Base-by-base conservation (phyloP, 1,140 invertebrate species). In the Diuraphis noxia region DNA sequence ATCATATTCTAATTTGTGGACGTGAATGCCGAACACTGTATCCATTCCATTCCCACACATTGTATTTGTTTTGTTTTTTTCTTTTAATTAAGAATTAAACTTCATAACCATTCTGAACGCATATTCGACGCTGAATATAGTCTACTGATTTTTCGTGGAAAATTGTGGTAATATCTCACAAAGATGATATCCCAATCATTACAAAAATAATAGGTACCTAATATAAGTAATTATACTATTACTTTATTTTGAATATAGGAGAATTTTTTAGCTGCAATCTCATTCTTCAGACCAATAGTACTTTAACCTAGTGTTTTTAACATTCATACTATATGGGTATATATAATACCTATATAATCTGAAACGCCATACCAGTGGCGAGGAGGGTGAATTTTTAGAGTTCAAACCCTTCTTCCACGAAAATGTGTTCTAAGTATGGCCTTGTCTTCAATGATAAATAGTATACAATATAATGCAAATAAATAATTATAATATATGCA, bases 1-100 rank as follows among this genome's bases (percentile, higher is more conserved):
- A 86, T 86, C 43, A 49, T 49, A 86, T 86, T 86, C 43, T 86
- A 86, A 86, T 86, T 86, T 86, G 84, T 36, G 84, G 84, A 86
- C 43, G 84, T 49, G 84, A 86, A 86, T 46, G 30, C 6, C 30
- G 8, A 43, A 21, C 82, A n/a, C 36, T 86, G 10, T 72, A 72
- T 72, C 10, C 41, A 21, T 46, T 43, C 46, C 30, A 41, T 13
- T 84, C 13, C 13, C 1, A 17, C 13, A 84, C 6, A 0, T 40
- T 1, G 25, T 84, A 2, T 30, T 41, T 84, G 38, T 30, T 43
- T 43, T 30, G 36, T n/a, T 81, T 81, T 38, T 38, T 43, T 84
- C 43, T 41, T 84, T 84, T 43, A 84, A 30, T 84, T 72, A n/a
- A 13, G 17, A 43, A 5, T 2, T n/a, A n/a, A n/a, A n/a, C 34